A percentile compares a stretch with the other conserved stretches of the same genome.
Conservation (phyloP, 2,113 vertebrate genomes). For the Colius striatus region DNA sequence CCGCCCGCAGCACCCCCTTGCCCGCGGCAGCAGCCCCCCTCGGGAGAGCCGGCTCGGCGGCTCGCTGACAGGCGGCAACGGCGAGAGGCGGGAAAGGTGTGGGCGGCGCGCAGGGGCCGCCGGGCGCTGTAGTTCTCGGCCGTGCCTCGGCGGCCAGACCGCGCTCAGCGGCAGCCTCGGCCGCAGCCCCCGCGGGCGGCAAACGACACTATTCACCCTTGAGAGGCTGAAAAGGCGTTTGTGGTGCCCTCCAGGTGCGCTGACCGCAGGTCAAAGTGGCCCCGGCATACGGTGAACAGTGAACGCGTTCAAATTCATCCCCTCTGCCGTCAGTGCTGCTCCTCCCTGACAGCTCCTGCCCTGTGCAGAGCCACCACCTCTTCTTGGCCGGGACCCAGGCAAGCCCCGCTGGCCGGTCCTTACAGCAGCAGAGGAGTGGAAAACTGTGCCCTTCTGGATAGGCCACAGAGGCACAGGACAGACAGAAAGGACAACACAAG, state of each 20-base stretch:
- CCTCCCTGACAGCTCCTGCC: no score
- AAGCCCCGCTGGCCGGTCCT: background rate
- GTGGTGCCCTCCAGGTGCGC: background rate
- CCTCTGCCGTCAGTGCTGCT: accelerated
- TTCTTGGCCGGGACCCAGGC: accelerated
- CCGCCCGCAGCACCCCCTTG: background rate
- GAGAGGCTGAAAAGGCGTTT: no score
- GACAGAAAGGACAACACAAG: accelerated
- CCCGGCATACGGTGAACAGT: accelerated
- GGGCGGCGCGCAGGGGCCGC: slow-evolving; percentile 31
- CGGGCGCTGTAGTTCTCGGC: slow-evolving; percentile 74
- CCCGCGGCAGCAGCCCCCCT: background rate
- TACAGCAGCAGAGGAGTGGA: accelerated
- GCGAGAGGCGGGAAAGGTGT: background rate
- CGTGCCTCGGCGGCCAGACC: accelerated
- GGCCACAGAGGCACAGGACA: background rate
- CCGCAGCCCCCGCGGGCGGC: background rate
- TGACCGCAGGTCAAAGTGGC: background rate
- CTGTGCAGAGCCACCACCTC: accelerated
- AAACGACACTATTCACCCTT: accelerated
- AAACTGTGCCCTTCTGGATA: background rate
- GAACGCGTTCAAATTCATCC: accelerated
- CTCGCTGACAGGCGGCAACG: background rate
- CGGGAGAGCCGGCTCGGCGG: background rate
- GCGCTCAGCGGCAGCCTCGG: accelerated